Conservation (phyloP, 2,113 vertebrate genomes). For the Zeus faber region DNA sequence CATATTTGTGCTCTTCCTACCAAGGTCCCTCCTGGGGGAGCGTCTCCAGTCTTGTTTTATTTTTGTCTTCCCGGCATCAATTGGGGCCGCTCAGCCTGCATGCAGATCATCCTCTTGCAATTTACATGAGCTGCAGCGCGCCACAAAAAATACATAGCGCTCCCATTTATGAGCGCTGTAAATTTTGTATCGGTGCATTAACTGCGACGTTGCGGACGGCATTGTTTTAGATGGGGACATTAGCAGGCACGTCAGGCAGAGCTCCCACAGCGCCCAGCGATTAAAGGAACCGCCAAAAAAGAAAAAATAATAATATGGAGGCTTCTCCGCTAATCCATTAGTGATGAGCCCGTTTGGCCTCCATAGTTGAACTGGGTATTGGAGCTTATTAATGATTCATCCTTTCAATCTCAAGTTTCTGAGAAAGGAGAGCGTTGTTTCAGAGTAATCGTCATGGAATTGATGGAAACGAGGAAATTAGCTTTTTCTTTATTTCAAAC, state of each 20-base stretch:
- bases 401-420: slow-evolving; percentile 24
- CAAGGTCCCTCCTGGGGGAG: slow-evolving; percentile 10
- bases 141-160: not conserved
- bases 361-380: slow-evolving; percentile 18
- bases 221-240: slow-evolving; percentile 22
- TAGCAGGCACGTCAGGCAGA: slow-evolving; percentile 30
- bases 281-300: slow-evolving; percentile 30
- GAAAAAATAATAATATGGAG: too few species aligned
- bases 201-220: slow-evolving; percentile 11
- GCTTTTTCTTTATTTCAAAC: too few species aligned
- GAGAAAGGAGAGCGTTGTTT: not conserved
- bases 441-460: too few species aligned
- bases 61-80: too few species aligned
- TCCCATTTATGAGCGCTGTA: not conserved
- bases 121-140: not conserved
- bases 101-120: slow-evolving; percentile 12
- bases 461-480: slow-evolving; percentile 16
- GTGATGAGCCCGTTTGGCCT: slow-evolving; percentile 35
- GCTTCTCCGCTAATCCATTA: slow-evolving; percentile 42
- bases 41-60: slow-evolving; percentile 18
- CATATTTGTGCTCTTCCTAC: slow-evolving; percentile 14
- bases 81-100: slow-evolving; percentile 10
- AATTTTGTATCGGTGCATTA: slow-evolving; percentile 12
- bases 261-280: slow-evolving; percentile 24
- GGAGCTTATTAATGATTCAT: slow-evolving; percentile 22